Evolutionary conservation across 2,113 vertebrate species (phyloP), one percentile per base, ranked within the genome.

Genomic region (Silurus asotus): DNA sequence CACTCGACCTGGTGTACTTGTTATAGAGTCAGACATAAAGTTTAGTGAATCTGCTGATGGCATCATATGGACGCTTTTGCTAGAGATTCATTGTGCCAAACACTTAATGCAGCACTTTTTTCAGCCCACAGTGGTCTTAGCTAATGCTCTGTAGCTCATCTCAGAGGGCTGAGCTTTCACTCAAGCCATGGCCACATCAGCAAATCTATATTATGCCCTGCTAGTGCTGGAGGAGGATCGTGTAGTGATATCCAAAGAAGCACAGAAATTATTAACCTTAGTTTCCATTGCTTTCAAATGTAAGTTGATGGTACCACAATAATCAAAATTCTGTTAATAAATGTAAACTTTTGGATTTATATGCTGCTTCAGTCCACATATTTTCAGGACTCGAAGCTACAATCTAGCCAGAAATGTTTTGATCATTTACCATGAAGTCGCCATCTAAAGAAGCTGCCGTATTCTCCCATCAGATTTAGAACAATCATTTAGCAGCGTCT

Each of bases 91-190:
- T 15, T 20, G 0, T 83, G 81, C 81, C 81, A 83, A 72, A 83
- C 17, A 70, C 58, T 53, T 62, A 76, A 75, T 58, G 51, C 83
- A 84, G 56, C 83, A 76, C 53, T 77, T 84, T 84, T 78, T 6
- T 84, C 25, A 62, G 72, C 83, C 58, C 83, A 61, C 45, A 75
- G 56, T 48, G 28, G 23, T 25, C 28, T 75, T 61, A 48, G 37
- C 70, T 84, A 61, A 84, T 84, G 28, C 64, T 23, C 51, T 37
- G 51, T 53, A 55, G 45, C 65, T 70, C 25, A 56, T 75, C 67
- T 75, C 55, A 25, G 20, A 75, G 37, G 25, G 37, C 69, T 74
- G 69, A 48, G 70, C 58, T 62, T 84, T 76, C 70, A 76, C 45
- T 72, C 58, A 3, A 49, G 28, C 64, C 14, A 64, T 76, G 15